phyloP scores from a whole-genome alignment of 2,113 vertebrate genomes.

The rabbit (Oryctolagus cuniculus) region DNA sequence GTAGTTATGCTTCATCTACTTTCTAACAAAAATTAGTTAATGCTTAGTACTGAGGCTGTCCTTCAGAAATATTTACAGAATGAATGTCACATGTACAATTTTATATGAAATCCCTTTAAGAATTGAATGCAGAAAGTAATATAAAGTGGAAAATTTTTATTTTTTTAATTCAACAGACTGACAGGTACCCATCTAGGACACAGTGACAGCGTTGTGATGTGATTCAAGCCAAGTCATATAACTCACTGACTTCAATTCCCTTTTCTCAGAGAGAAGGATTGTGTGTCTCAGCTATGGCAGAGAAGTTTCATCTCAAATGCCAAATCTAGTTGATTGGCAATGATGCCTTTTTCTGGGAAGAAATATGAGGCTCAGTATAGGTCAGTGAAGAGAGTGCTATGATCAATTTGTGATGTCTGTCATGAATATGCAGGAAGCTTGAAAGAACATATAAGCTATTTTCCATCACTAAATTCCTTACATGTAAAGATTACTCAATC shows the following conservation, averaged over 20 bases:
- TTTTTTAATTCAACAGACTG: neutral
- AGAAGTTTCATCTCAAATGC: neutral
- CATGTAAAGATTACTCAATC: neutral
- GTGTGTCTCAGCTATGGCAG: neutral
- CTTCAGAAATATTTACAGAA: slow-evolving; percentile 2
- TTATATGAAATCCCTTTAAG: neutral
- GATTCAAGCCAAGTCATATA: neutral
- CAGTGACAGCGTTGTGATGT: neutral
- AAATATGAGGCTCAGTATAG: neutral
- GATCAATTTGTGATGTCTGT: neutral
- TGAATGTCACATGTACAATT: neutral
- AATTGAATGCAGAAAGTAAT: neutral
- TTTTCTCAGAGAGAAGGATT: neutral
- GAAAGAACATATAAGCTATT: neutral
- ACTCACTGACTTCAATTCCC: neutral
- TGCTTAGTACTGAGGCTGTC: neutral
- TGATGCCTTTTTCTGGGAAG: neutral
- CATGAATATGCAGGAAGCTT: neutral
- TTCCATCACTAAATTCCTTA: neutral
- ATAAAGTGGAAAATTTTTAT: neutral
- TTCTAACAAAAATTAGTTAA: slow-evolving; percentile 33
- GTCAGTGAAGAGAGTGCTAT: neutral
- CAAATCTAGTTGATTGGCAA: neutral
- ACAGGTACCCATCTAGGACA: neutral
- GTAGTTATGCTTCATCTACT: neutral